Percentiles rank a stretch among this genome's conserved stretches.
Evolutionary conservation across 2,797 vertebrate genomes (phyloP).

Genomic region (Syngnathus acus): DNA sequence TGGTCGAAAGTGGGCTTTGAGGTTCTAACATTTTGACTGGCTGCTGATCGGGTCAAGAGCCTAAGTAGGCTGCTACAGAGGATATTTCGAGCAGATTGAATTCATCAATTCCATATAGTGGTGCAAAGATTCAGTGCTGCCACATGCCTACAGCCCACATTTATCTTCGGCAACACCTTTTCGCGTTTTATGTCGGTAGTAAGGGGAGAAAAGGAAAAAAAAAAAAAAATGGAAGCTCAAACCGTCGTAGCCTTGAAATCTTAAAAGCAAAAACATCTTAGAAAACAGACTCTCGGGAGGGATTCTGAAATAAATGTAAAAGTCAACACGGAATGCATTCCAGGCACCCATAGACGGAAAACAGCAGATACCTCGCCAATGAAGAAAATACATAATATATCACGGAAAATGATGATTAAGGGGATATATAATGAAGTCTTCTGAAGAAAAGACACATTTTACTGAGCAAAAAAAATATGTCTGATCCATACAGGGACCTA

Average conservation of each 20-base stretch:
- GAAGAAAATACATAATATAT: neutral
- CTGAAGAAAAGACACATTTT: slow-evolving; percentile 5
- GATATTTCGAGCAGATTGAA: slow-evolving; percentile 36
- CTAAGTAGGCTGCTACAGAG: no score
- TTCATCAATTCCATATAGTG: slow-evolving; percentile 36
- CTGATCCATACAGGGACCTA: slow-evolving; percentile 75
- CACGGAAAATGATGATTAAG: slow-evolving; percentile 2
- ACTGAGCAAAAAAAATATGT: slow-evolving; percentile 1
- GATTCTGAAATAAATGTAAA: neutral
- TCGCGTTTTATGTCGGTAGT: neutral
- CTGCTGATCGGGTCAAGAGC: no score
- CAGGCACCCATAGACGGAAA: neutral
- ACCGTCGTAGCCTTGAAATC: neutral
- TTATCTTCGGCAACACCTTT: slow-evolving; percentile 6
- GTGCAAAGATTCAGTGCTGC: slow-evolving; percentile 41
- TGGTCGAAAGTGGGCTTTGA: neutral
- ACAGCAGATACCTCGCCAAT: neutral
- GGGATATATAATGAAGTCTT: slow-evolving; percentile 24
- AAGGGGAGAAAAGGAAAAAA: neutral
- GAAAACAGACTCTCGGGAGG: neutral
- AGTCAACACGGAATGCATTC: neutral
- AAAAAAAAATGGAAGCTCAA: neutral
- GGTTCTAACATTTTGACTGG: neutral
- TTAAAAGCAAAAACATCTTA: neutral
- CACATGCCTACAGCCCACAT: slow-evolving; percentile 12